Conservation (phyloP, 2,113 vertebrate genomes). For the Chelonoidis abingdonii region DNA sequence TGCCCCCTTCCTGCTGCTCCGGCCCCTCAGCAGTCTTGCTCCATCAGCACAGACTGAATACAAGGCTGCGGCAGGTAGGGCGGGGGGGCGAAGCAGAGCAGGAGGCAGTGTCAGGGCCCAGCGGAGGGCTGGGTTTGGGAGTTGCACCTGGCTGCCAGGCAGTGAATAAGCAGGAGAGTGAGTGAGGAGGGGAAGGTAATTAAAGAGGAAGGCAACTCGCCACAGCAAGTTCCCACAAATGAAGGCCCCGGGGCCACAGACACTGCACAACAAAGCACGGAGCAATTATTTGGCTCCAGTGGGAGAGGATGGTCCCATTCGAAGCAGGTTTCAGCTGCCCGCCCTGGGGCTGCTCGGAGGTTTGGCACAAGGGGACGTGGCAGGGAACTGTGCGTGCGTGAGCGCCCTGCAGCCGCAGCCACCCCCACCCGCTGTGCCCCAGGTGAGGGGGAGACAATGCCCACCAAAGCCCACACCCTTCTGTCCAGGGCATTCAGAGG, state of each 20-base stretch:
- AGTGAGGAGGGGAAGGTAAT: slow-evolving; percentile 80
- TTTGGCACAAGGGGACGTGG: not conserved
- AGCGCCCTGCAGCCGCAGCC: not conserved
- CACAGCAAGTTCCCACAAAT: slow-evolving; percentile 83
- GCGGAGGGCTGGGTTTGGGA: not conserved
- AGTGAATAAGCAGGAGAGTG: slow-evolving; percentile 77
- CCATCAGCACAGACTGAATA: not conserved
- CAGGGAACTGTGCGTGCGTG: not conserved
- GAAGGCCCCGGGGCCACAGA: slow-evolving; percentile 84
- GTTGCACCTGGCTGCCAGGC: slow-evolving; percentile 43
- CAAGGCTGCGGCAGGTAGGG: not conserved
- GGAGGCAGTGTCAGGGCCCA: slow-evolving; percentile 2
- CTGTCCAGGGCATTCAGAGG: not conserved
- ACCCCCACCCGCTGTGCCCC: fast-evolving
- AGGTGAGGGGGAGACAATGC: not conserved
- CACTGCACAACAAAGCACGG: slow-evolving; percentile 84
- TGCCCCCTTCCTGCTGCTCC: fast-evolving
- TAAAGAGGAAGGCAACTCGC: slow-evolving; percentile 80
- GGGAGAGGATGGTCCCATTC: slow-evolving; percentile 77
- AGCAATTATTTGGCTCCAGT: slow-evolving; percentile 87
- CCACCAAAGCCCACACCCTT: not conserved
- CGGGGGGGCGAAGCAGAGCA: not conserved
- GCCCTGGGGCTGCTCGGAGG: slow-evolving; percentile 57
- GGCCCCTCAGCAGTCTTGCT: not conserved
- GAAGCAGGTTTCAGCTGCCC: slow-evolving; percentile 75